Evolutionary conservation across 1,140 invertebrate species (phyloP).

Genomic region (Zaprionus vittiger): DNA sequence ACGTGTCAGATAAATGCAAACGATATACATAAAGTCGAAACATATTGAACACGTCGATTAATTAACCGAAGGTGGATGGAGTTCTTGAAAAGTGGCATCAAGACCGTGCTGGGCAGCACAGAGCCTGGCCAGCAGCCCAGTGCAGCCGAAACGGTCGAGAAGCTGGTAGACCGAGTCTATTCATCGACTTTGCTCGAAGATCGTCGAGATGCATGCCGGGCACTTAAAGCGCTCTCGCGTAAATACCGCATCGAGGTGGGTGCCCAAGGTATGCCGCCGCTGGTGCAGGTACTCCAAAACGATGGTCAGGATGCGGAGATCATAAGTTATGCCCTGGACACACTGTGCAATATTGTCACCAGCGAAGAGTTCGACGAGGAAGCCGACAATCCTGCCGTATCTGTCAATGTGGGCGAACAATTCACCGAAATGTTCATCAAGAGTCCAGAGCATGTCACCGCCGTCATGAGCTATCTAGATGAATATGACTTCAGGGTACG

Average conservation of each 20-base stretch:
- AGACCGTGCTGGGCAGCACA: slow-evolving; percentile 94
- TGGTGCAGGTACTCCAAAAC: slow-evolving; percentile 90
- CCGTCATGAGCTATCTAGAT: slow-evolving; percentile 95
- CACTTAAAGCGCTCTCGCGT: slow-evolving; percentile 96
- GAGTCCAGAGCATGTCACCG: slow-evolving; percentile 92
- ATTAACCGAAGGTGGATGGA: slow-evolving; percentile 87
- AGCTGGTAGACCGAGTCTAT: slow-evolving; percentile 95
- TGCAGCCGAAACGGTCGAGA: slow-evolving; percentile 96
- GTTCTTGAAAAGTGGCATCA: slow-evolving; percentile 93
- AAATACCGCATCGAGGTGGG: slow-evolving; percentile 98
- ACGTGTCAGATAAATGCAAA: slow-evolving; percentile 55
- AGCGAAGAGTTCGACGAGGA: slow-evolving; percentile 94
- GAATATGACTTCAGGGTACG: slow-evolving; percentile 97
- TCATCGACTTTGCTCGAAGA: slow-evolving; percentile 97
- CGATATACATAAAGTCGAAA: slow-evolving; percentile 20
- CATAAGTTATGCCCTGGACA: slow-evolving; percentile 95
- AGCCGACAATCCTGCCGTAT: slow-evolving; percentile 87
- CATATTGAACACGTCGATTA: slow-evolving; percentile 43
- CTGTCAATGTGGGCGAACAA: slow-evolving; percentile 93
- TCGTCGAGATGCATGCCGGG: slow-evolving; percentile 97
- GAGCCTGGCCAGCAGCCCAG: slow-evolving; percentile 90
- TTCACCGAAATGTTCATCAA: slow-evolving; percentile 99
- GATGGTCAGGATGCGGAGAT: slow-evolving; percentile 96
- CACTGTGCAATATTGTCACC: slow-evolving; percentile 95
- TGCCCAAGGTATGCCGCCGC: slow-evolving; percentile 95